Evolutionary conservation across 92 coral and sea anemone species (phyloP).

Genomic region (Virgularia gustaviana): DNA sequence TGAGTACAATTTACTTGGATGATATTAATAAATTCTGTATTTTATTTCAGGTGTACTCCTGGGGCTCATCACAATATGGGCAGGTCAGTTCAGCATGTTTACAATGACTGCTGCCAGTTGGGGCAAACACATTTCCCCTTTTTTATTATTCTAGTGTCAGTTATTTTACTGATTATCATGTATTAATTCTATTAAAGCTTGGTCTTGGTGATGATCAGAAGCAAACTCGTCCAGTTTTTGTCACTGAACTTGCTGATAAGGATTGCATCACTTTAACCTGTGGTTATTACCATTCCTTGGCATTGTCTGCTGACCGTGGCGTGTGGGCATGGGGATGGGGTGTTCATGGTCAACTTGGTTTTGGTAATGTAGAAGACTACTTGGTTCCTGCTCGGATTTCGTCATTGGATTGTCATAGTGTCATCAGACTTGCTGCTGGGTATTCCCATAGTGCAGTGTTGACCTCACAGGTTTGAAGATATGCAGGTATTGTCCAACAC

Average conservation of each 20-base stretch:
- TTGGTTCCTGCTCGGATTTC: conserved; percentile 77
- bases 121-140: not conserved
- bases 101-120: not conserved
- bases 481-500: not conserved
- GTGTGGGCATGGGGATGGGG: conserved; percentile 99
- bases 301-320: conserved; percentile 80
- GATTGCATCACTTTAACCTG: conserved; percentile 77
- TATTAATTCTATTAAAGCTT: conserved; percentile 66
- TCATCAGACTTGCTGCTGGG: conserved; percentile 86
- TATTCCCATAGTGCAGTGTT: conserved; percentile 81
- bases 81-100: conserved; percentile 72
- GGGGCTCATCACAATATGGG: conserved; percentile 98
- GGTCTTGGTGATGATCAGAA: conserved; percentile 88
- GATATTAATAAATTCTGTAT: too few species aligned
- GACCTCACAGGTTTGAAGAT: conserved; percentile 58
- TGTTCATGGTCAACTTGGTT: conserved; percentile 94
- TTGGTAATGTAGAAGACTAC: conserved; percentile 84
- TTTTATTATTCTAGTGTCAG: not conserved
- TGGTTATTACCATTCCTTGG: conserved; percentile 94
- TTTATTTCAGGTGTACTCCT: conserved; percentile 72
- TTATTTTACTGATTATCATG: too few species aligned
- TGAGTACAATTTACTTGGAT: not conserved
- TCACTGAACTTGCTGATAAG: conserved; percentile 95
- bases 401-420: conserved; percentile 63
- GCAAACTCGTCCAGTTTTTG: conserved; percentile 87